Conservation (phyloP, 2,888 invertebrate species). For the Stratiomys singularior region DNA sequence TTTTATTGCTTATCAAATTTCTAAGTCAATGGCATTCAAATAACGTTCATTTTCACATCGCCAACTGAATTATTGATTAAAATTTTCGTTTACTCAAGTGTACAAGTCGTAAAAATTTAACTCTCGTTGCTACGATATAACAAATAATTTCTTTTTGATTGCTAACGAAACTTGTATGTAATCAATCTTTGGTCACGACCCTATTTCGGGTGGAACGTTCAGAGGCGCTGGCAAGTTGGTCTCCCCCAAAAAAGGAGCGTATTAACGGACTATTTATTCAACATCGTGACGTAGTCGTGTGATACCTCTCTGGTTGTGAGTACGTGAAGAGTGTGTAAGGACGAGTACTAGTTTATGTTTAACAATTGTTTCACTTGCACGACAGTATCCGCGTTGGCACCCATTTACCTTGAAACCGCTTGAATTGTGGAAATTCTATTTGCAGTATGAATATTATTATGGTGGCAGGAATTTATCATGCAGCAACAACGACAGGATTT, state of each 20-base stretch:
- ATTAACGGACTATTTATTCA: background rate
- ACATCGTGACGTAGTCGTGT: background rate
- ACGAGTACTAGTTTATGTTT: too few relatives aligned
- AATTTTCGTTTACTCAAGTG: background rate
- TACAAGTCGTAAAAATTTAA: background rate
- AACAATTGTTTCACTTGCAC: too few relatives aligned
- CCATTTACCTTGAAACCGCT: background rate
- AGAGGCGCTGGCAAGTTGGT: background rate
- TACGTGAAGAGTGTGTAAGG: background rate
- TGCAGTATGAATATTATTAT: slow-evolving; percentile 7
- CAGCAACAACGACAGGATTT: too few relatives aligned
- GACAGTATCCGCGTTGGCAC: background rate
- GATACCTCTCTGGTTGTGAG: background rate
- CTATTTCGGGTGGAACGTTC: background rate
- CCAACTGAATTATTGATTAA: background rate
- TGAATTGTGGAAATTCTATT: slow-evolving; percentile 3
- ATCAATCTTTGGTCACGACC: slow-evolving; percentile 27
- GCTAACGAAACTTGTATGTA: slow-evolving; percentile 2
- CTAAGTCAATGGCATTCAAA: too few relatives aligned
- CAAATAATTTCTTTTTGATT: slow-evolving; percentile 25
- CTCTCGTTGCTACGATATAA: background rate
- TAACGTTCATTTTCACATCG: background rate
- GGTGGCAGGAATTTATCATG: background rate
- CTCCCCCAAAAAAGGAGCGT: background rate
- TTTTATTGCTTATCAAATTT: too few relatives aligned